Base-by-base conservation (phyloP, 2,888 invertebrate species). In the Mythimna albipuncta region DNA sequence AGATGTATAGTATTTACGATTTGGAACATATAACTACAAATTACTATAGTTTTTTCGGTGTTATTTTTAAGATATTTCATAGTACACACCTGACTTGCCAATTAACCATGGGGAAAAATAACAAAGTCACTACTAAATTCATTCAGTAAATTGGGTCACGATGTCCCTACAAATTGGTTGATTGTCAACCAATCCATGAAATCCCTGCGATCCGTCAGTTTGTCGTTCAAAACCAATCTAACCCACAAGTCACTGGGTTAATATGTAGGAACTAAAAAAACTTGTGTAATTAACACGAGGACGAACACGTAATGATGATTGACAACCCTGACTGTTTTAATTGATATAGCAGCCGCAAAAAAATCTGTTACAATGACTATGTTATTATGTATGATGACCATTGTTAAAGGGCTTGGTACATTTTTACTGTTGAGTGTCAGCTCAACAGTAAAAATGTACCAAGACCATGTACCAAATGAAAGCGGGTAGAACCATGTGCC, bases 251-350 rank as follows among this genome's bases (percentile, higher is more conserved):
- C 67, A 72, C 10, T 9, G 10, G 54, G 78, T 78, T 62, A 69
- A 64, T 59, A 58, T 21, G 44, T 47, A 73, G 70, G 74, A 77
- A 71, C 62, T 68, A 75, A 75, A 75, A 66, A 69, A 77, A 59
- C 52, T 69, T 16, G 52, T 35, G 61, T 82, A 81, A 81, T 82
- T 81, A 81, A 76, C 47, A 59, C 87, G 82, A 87, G 84, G 85
- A 68, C 82, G 52, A 21, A 75, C 41, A 35, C 67, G 72, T 75
- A 74, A 85, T 75, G 50, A 75, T 71, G 78, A 85, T 16, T 77
- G 79, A 75, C 81, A 67, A 54, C 52, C 64, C 38, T 63, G 74
- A 79, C 26, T 61, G 54, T 78, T 72, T 77, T 85, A 87, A 87
- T 87, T 87, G 77, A 69, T 75, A 72, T 38, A 59, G 55, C 75